A percentile compares a stretch with the other conserved stretches of the same genome.
Evolutionary conservation across 1,140 invertebrate species (phyloP).

Genomic region (Orchesella cincta): DNA sequence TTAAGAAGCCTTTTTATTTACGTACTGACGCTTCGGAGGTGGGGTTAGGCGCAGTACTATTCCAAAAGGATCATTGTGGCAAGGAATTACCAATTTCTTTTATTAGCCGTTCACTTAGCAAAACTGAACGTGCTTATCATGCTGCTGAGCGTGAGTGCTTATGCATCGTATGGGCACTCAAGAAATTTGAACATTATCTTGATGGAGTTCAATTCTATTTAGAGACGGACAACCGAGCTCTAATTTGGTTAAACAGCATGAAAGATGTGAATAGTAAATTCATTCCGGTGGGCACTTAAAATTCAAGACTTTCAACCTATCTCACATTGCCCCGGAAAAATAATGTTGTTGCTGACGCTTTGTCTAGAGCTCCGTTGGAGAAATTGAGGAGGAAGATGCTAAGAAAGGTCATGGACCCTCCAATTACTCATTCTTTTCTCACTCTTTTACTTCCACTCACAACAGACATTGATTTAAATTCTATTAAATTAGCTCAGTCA

Average conservation of each 20-base stretch:
- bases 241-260: background rate
- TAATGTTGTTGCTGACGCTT: constrained; percentile 53
- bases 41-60: constrained; percentile 26
- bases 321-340: constrained; percentile 52
- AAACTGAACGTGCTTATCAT: constrained; percentile 39
- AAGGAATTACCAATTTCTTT: constrained; percentile 22
- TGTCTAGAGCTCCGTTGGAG: constrained; percentile 46
- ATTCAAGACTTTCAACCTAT: too few relatives aligned
- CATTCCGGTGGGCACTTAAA: too few relatives aligned
- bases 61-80: constrained; percentile 45
- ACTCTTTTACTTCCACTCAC: too few relatives aligned
- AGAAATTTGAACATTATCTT: constrained; percentile 28
- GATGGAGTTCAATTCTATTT: constrained; percentile 5
- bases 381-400: too few relatives aligned
- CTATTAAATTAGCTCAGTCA: too few relatives aligned
- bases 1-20: constrained; percentile 27
- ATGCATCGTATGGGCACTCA: constrained; percentile 16
- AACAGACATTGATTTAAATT: too few relatives aligned
- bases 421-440: too few relatives aligned
- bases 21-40: constrained; percentile 26
- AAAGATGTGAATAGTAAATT: constrained; percentile 26
- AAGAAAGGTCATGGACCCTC: too few relatives aligned
- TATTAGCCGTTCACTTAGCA: constrained; percentile 33
- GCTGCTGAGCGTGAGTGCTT: constrained; percentile 11
- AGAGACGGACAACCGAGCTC: constrained; percentile 23